A percentile compares a stretch with the other conserved stretches of the same genome.
Conservation (phyloP, 2,888 invertebrate species). For the Amiota communis region DNA sequence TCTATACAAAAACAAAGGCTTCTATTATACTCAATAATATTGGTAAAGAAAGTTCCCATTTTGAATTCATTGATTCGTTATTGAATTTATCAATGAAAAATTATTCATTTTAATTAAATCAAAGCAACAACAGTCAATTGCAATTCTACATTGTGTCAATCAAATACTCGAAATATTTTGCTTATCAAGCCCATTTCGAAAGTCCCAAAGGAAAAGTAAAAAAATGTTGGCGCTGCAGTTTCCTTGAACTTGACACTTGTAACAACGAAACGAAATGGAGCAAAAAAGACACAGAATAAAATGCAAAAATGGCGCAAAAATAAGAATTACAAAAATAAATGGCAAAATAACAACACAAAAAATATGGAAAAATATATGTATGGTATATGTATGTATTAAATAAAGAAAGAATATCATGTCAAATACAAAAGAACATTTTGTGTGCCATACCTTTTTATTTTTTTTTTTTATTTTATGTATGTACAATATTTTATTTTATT, state of each 20-base stretch:
- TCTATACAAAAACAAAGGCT: too few species aligned
- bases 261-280: slow-evolving; percentile 31
- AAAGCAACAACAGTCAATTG: too few species aligned
- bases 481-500: slow-evolving; percentile 6
- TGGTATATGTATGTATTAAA: slow-evolving; percentile 12
- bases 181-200: too few species aligned
- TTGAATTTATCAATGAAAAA: too few species aligned
- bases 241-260: slow-evolving; percentile 70
- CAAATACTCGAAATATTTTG: too few species aligned
- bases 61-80: too few species aligned
- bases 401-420: slow-evolving; percentile 18
- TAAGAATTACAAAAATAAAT: slow-evolving; percentile 15
- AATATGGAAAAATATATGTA: slow-evolving; percentile 18
- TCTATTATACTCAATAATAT: too few species aligned
- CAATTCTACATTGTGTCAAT: too few species aligned
- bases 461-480: slow-evolving; percentile 13
- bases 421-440: neutral
- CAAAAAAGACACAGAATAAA: slow-evolving; percentile 34
- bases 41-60: too few species aligned
- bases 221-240: slow-evolving; percentile 53
- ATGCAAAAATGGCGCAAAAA: slow-evolving; percentile 19
- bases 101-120: too few species aligned
- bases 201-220: neutral
- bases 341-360: slow-evolving; percentile 14
- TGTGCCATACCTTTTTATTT: neutral